These are phyloP conservation scores for Acanthosepion lycidas DNA, from an alignment of 2,888 invertebrate species.

Conservation along the genomic window DNA sequence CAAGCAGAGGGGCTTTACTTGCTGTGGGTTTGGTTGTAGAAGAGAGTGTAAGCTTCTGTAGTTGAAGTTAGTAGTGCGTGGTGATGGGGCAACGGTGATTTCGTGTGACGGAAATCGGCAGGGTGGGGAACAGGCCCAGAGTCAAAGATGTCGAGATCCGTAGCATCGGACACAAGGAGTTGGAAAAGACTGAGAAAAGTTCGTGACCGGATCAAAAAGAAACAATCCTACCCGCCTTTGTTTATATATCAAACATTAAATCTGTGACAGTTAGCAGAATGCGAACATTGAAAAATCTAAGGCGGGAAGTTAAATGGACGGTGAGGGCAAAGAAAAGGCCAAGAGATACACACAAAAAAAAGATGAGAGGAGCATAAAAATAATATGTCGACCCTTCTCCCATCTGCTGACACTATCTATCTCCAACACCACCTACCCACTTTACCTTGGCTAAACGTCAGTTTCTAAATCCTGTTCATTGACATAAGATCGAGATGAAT, in stretches of 20 bases:
- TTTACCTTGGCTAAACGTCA: background rate
- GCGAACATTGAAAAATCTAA: background rate
- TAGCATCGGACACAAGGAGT: background rate
- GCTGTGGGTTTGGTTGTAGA: background rate
- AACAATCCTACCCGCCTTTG: background rate
- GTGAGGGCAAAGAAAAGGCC: background rate
- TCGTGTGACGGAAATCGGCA: background rate
- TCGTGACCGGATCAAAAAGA: conserved; percentile 25
- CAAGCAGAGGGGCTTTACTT: background rate
- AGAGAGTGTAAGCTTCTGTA: background rate
- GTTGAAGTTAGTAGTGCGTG: background rate
- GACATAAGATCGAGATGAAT: background rate
- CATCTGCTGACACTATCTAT: background rate
- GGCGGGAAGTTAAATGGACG: background rate
- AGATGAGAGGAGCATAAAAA: background rate
- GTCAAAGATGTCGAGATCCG: background rate
- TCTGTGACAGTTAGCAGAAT: background rate
- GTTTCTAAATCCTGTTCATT: background rate
- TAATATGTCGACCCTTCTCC: background rate
- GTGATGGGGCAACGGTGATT: background rate
- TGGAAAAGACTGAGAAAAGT: background rate
- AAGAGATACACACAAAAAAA: background rate
- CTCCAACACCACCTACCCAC: background rate
- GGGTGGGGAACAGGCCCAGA: background rate
- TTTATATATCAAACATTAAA: background rate